phyloP scores from a whole-genome alignment of 2,113 vertebrate species.

The Vulpes lagopus region DNA sequence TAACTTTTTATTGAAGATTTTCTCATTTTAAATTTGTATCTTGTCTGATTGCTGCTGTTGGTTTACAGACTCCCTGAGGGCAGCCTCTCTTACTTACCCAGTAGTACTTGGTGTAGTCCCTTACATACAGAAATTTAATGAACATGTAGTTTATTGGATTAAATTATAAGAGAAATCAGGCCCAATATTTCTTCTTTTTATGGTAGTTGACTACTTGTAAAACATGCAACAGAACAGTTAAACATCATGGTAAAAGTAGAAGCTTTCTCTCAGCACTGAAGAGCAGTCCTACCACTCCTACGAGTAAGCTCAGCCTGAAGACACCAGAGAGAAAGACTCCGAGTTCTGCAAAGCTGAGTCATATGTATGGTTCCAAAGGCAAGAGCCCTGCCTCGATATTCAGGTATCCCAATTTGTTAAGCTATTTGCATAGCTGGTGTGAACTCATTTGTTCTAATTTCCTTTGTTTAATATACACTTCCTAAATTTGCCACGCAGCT shows the following conservation, averaged over 20 bases:
- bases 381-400: conserved; percentile 80
- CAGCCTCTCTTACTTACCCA: neutral
- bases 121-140: conserved; percentile 1
- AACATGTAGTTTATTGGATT: conserved; percentile 35
- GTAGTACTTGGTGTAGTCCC: neutral
- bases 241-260: conserved; percentile 90
- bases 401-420: conserved; percentile 84
- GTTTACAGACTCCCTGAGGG: neutral
- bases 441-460: conserved; percentile 9
- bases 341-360: conserved; percentile 72
- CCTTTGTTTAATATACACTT: neutral
- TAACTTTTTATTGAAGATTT: conserved; percentile 23
- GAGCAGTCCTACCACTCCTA: conserved; percentile 82
- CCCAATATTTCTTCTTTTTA: conserved; percentile 61
- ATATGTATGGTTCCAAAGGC: conserved; percentile 80
- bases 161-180: conserved; percentile 40
- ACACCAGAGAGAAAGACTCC: conserved; percentile 82
- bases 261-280: conserved; percentile 84
- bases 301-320: conserved; percentile 78
- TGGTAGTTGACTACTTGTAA: conserved; percentile 94
- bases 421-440: neutral
- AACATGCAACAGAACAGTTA: conserved; percentile 91
- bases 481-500: neutral
- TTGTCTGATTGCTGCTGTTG: conserved; percentile 20
- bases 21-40: conserved; percentile 43